These are phyloP conservation scores for Etheostoma perlongum DNA, from an alignment of 2,797 vertebrate genomes.

Conservation along the genomic window DNA sequence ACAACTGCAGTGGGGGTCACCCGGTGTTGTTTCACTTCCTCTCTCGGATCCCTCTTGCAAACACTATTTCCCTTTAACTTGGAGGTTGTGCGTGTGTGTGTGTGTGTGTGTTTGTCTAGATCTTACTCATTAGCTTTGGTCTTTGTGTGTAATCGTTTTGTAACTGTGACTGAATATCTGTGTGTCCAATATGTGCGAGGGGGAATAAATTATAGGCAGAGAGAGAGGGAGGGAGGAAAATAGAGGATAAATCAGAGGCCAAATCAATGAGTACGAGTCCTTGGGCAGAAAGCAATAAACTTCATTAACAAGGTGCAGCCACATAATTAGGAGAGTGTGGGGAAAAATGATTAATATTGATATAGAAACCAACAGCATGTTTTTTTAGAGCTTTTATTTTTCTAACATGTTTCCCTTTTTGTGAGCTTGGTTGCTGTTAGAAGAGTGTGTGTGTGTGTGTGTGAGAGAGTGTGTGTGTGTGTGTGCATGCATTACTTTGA, in stretches of 20 bases:
- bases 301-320: conserved; percentile 77
- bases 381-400: conserved; percentile 74
- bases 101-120: neutral
- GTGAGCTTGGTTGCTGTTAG: conserved; percentile 48
- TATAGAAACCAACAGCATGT: conserved; percentile 63
- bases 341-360: conserved; percentile 58
- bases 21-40: conserved; percentile 57
- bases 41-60: conserved; percentile 28
- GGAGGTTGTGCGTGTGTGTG: conserved; percentile 24
- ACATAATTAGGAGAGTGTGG: conserved; percentile 58
- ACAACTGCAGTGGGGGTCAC: conserved; percentile 69
- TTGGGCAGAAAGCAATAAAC: conserved; percentile 78
- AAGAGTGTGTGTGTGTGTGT: conserved; percentile 28
- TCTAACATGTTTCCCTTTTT: conserved; percentile 63
- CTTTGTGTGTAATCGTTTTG: conserved; percentile 51
- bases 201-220: conserved; percentile 3
- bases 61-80: conserved; percentile 64
- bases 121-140: conserved; percentile 36
- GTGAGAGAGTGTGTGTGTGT: conserved; percentile 38
- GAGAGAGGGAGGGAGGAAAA: conserved; percentile 32
- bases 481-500: conserved; percentile 72
- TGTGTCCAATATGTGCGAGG: conserved; percentile 40
- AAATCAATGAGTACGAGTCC: conserved; percentile 74
- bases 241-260: conserved; percentile 66
- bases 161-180: conserved; percentile 55